Percentiles rank a stretch among this genome's conserved stretches.
These are phyloP conservation scores for Parotocinclus haroldoi DNA, from an alignment of 2,797 vertebrate genomes.

Conservation along the genomic window DNA sequence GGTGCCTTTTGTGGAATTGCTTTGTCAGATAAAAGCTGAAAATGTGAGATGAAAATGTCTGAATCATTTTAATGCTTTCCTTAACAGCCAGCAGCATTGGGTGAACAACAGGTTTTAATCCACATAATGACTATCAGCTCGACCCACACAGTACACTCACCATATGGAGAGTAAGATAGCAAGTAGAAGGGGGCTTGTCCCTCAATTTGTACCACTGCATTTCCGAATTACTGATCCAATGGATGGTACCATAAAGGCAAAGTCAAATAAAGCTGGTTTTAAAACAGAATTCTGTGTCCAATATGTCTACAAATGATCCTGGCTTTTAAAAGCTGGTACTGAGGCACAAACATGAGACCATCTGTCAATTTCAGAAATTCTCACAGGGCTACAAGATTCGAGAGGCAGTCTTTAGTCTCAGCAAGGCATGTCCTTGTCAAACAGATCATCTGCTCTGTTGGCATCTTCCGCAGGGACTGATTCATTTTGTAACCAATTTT, in stretches of 20 bases:
- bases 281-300: conserved; percentile 14
- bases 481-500: conserved; percentile 27
- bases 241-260: conserved; percentile 5
- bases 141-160: conserved; percentile 12
- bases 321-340: conserved; percentile 9
- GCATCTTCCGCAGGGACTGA: conserved; percentile 23
- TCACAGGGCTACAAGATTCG: conserved; percentile 12
- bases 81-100: conserved; percentile 9
- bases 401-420: conserved; percentile 10
- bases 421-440: conserved; percentile 30
- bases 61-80: background rate
- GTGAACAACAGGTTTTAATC: conserved; percentile 15
- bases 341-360: conserved; percentile 5
- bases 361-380: conserved; percentile 12
- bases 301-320: background rate
- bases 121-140: conserved; percentile 33
- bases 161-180: conserved; percentile 18
- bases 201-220: conserved; percentile 1
- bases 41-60: background rate
- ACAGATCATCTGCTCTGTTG: conserved; percentile 16
- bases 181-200: background rate
- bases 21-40: no score
- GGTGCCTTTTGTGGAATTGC: no score
- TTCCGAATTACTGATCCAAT: background rate
- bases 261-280: background rate